These are phyloP conservation scores for Anguilla anguilla DNA, from an alignment of 2,797 vertebrate genomes.

Conservation along the genomic window DNA sequence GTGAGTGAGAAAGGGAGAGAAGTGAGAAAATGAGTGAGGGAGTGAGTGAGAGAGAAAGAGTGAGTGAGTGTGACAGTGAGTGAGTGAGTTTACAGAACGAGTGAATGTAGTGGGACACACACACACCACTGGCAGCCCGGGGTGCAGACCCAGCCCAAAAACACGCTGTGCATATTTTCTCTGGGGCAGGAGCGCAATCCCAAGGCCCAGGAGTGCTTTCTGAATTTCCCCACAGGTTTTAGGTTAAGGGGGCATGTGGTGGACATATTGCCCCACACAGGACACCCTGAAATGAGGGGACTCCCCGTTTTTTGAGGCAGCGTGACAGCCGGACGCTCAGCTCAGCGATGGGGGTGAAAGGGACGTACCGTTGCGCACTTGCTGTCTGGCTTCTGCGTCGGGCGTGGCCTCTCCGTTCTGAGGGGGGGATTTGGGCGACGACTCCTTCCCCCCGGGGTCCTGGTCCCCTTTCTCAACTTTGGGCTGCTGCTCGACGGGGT, in stretches of 20 bases:
- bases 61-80: no score
- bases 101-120: not conserved
- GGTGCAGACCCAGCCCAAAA: not conserved
- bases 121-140: not conserved
- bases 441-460: slow-evolving; percentile 55
- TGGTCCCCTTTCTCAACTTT: slow-evolving; percentile 58
- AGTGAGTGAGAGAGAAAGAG: no score
- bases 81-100: not conserved
- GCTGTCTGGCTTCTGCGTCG: slow-evolving; percentile 54
- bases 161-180: not conserved
- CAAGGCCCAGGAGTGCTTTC: not conserved
- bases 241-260: not conserved
- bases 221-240: not conserved
- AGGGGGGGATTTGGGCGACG: slow-evolving; percentile 5
- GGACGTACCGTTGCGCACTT: slow-evolving; percentile 70
- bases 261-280: not conserved
- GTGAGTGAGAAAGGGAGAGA: no score
- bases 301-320: not conserved
- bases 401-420: slow-evolving; percentile 43
- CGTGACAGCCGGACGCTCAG: not conserved
- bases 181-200: not conserved
- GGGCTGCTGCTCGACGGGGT: slow-evolving; percentile 49
- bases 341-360: not conserved
- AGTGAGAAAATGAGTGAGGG: no score
- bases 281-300: not conserved